Conservation (phyloP, 2,113 vertebrate species). For the Brienomyrus brachyistius region DNA sequence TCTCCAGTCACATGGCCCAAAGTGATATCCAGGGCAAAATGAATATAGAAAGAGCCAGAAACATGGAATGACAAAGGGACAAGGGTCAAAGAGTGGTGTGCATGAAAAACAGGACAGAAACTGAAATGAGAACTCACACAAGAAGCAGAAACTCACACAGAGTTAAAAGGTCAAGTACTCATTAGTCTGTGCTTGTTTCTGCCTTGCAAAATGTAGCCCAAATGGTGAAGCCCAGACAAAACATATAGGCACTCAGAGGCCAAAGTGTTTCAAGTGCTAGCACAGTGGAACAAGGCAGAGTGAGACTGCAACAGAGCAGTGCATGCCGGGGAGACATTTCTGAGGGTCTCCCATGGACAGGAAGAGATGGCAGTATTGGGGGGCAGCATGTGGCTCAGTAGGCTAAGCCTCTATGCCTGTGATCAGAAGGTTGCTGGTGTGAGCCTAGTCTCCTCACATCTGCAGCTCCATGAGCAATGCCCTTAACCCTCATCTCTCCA, state of each 20-base stretch:
- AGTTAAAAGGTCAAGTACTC: background rate
- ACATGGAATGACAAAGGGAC: constrained; percentile 25
- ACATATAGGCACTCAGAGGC: constrained; percentile 34
- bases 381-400: background rate
- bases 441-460: background rate
- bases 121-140: background rate
- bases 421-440: background rate
- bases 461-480: background rate
- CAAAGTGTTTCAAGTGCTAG: background rate
- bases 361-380: background rate
- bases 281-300: background rate
- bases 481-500: background rate
- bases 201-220: background rate
- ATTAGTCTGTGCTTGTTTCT: background rate
- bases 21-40: constrained; percentile 17
- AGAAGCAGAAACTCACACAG: background rate
- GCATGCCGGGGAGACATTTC: background rate
- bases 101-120: background rate
- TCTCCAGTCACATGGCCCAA: background rate
- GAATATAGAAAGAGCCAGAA: constrained; percentile 45
- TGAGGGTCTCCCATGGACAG: background rate
- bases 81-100: background rate
- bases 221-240: background rate
- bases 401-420: background rate
- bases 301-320: background rate